These are phyloP conservation scores for Lichenostomus cassidix DNA, from an alignment of 2,113 vertebrate genomes.

Conservation along the genomic window DNA sequence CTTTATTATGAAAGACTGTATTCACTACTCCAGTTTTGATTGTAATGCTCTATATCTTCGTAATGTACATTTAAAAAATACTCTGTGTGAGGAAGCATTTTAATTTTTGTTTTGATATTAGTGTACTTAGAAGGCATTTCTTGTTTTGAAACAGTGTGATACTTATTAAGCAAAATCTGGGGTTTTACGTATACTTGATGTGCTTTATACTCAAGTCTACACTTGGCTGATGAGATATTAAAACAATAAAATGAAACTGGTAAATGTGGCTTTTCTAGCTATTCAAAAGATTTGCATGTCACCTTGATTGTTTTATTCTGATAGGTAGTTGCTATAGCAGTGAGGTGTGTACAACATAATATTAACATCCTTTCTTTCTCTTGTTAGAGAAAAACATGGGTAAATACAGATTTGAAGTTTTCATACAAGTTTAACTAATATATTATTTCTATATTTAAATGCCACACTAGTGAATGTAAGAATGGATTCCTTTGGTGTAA, in stretches of 20 bases:
- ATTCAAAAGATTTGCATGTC: neutral
- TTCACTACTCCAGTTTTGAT: neutral
- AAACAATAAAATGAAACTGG: neutral
- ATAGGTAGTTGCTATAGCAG: neutral
- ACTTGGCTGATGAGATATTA: neutral
- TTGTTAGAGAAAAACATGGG: neutral
- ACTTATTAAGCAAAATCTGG: neutral
- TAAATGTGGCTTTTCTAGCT: neutral
- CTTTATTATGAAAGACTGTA: neutral
- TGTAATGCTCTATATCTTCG: neutral
- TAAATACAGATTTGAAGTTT: neutral
- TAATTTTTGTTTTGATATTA: neutral
- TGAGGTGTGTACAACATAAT: accelerated
- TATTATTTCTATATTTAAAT: neutral
- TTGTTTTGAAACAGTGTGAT: neutral
- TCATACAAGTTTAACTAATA: neutral
- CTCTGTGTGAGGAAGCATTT: neutral
- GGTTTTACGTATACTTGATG: neutral
- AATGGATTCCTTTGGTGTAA: neutral
- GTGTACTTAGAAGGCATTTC: neutral
- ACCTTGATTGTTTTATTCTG: neutral
- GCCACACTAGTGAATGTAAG: neutral
- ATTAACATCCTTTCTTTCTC: neutral
- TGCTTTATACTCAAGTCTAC: neutral
- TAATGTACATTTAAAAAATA: neutral